Base-by-base conservation (phyloP, 2,797 vertebrate species). In the Molossus molossus region DNA sequence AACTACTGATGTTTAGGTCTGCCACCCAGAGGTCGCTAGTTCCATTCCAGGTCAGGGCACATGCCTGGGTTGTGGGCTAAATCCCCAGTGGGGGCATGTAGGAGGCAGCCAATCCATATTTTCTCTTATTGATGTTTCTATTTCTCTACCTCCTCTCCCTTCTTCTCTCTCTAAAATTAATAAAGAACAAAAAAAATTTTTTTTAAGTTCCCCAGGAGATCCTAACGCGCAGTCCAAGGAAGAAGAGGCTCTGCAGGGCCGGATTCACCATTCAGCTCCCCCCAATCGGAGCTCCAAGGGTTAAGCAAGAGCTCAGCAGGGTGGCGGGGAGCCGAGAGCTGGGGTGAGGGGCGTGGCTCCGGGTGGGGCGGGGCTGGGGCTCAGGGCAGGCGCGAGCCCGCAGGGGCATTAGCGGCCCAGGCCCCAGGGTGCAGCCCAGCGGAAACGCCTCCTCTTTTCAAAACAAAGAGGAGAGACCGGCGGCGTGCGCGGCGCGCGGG, bases 401-500 rank as follows among this genome's bases (percentile, higher is more conserved):
- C n/a, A 4, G 1, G 9, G 14, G 25, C 40, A 6, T 45, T 45
- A 45, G 40, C n/a, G 15, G 15, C 65, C n/a, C n/a, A 13, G 62
- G 65, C 65, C 17, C 14, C 6, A 29, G 29, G 0, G 14, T 0
- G 29, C n/a, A 5, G 14, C 9, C 57, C 0, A 1, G 65, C 88
- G 48, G 75, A 75, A 81, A 87, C 82, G 75, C 67, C 93, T 50
- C 48, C 62, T 15, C 7, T 40, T 15, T 76, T 50, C 84, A 69
- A 62, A 92, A 95, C 90, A 92, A 95, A 95, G 93, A 27, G 23
- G 11, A 64, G 73, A 45, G 72, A 9, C 12, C 17, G 48, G 94
- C 33, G 73, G 76, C 58, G 76, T 53, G 83, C 8, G 83, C 9
- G 37, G 67, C 53, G 60, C 50, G 29, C n/a, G 1, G 9, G 29